Evolutionary conservation across 2,113 vertebrate species (phyloP), one percentile per base, ranked within the genome.

Genomic region (Elgaria multicarinata): DNA sequence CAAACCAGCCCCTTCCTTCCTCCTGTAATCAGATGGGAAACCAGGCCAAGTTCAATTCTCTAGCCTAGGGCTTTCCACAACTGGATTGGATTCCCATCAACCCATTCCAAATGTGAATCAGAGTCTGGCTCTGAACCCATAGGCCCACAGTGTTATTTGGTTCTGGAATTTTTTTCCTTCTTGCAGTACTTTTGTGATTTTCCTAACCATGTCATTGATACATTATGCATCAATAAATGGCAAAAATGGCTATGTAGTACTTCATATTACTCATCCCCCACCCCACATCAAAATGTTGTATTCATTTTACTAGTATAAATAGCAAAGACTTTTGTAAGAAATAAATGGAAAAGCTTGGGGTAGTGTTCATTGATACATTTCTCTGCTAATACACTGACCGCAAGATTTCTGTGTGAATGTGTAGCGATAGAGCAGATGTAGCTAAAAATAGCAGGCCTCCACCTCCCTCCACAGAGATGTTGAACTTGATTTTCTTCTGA

Each of bases 401-500:
- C 86, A 92, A 94, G 85, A 90, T 87, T 83, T 36, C 2, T 6
- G 55, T 12, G 67, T 92, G 89, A 85, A 55, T 93, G 91, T 91
- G 95, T 91, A 95, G 94, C 90, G 90, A 89, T 85, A 62, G 90
- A 95, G 83, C 90, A 95, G 90, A 92, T 91, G 86, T 92, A 91
- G 79, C 89, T 91, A 95, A 93, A 96, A 95, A 95, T 95, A 96
- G 93, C 66, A 78, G 53, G 3, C 89, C 93, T 93, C 86, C 72
- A 3, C 36, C 42, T 85, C 62, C 75, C 64, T 87, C 44, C 44
- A 85, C 28, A 89, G 80, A 26, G 13, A 79, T 12, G 91, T 3
- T 96, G 94, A 95, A 96, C 95, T 97, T 93, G 92, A 92, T 96
- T 97, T 95, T 95, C 90, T 96, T 92, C 89, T 96, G 95, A 95